Base-by-base conservation (phyloP, 2,888 invertebrate genomes). In the Aphidius colemani region DNA sequence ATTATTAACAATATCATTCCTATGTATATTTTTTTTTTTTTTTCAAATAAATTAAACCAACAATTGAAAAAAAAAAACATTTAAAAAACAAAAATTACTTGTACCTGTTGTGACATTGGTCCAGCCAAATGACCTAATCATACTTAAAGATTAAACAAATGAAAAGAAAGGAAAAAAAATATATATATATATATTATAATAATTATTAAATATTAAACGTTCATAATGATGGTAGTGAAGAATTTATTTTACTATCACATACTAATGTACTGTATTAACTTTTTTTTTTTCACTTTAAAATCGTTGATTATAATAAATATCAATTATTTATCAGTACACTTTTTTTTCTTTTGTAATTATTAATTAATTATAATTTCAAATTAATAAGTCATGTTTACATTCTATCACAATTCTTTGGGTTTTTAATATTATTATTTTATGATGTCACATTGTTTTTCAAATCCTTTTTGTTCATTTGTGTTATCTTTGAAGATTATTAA, bases 321-420 rank as follows among this genome's bases (percentile, higher is more conserved):
- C 13, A 63, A 69, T 68, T 68, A 66, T 70, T 70, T 5, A 30
- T 5, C 63, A 70, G 67, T 66, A 69, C 68, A 69, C 63, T 62
- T 58, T 64, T 51, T 67, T 70, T 53, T 55, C 63, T 53, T 64
- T 60, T 57, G 7, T 7, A 11, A 18, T 63, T 49, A 58, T 44
- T 67, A 73, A 72, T 72, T 74, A 76, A 71, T 76, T 77, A 75
- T 72, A 74, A 61, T 75, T 74, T 73, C 66, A 73, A 69, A 70
- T 71, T 70, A 70, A 71, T 69, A 70, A 72, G 69, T 71, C 67
- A 67, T 55, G 57, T 66, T 61, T 65, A 62, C 45, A 46, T 64
- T 65, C 67, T 69, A 70, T 63, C 63, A 66, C 68, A 53, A 65
- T 69, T 66, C 64, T 66, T 65, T 66, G 66, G 66, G 58, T 63